Evolutionary conservation across 2,113 vertebrate species (phyloP).

Genomic region (Clarias macrocephalus): DNA sequence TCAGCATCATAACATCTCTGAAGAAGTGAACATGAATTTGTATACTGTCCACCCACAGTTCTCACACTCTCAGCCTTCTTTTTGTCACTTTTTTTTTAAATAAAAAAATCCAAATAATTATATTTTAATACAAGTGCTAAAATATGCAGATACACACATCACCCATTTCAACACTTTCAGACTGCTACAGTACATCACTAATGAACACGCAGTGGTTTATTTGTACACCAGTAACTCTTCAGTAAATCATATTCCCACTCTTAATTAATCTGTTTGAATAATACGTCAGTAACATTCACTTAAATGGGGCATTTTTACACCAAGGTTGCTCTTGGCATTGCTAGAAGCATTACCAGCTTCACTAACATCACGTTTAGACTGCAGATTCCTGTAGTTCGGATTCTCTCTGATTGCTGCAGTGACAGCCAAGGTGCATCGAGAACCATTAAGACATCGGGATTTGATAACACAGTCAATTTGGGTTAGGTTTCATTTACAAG

Average conservation of each 20-base stretch:
- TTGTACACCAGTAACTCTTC: not conserved
- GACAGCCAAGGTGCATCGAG: constrained; percentile 20
- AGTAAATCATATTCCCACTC: not conserved
- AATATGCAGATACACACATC: constrained; percentile 1
- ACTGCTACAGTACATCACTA: not conserved
- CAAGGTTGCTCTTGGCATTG: not conserved
- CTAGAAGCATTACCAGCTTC: not conserved
- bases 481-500: constrained; percentile 46
- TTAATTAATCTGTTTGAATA: not conserved
- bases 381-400: not conserved
- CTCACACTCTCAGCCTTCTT: not conserved
- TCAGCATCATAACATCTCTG: not conserved
- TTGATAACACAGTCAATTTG: constrained; percentile 44
- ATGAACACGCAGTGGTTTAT: not conserved
- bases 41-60: constrained; percentile 8
- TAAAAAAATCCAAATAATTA: not conserved
- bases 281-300: not conserved
- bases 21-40: not conserved
- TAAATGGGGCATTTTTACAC: not conserved
- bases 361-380: not conserved
- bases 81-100: not conserved
- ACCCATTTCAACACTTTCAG: not conserved
- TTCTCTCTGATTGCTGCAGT: not conserved
- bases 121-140: not conserved
- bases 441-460: constrained; percentile 39